These are phyloP conservation scores for Ficedula albicollis DNA, from an alignment of 2,797 vertebrate species.

Conservation along the genomic window DNA sequence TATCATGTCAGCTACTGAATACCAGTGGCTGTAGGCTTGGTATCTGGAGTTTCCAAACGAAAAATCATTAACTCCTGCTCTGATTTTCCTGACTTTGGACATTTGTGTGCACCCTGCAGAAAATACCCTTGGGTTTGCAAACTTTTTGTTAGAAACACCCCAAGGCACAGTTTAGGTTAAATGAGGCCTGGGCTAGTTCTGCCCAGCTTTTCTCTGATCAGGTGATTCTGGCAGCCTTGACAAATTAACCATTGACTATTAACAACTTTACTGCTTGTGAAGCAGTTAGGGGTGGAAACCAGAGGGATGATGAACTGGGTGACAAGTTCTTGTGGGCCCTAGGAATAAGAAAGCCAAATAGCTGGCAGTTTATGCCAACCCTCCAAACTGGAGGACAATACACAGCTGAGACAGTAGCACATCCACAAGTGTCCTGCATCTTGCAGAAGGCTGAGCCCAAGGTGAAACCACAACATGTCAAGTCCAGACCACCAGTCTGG, in stretches of 20 bases:
- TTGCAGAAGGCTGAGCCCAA: background rate
- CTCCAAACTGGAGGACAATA: background rate
- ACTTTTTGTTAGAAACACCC: background rate
- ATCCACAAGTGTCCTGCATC: background rate
- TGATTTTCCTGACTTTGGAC: background rate
- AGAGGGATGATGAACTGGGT: background rate
- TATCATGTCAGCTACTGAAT: background rate
- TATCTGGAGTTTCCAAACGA: background rate
- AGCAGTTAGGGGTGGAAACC: background rate
- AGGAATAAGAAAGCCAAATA: background rate
- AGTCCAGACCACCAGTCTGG: background rate
- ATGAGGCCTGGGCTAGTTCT: background rate
- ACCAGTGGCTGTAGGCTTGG: background rate
- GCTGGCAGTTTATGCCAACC: background rate
- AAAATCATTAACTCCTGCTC: background rate
- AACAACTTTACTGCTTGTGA: background rate
- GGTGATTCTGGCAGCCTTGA: background rate
- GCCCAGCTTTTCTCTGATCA: background rate
- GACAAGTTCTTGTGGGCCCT: background rate
- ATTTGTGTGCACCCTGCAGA: accelerated
- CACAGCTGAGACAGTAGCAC: background rate
- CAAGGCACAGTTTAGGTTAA: background rate
- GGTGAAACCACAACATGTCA: background rate
- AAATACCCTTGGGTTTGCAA: background rate
- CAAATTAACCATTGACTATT: background rate